Evolutionary conservation across 2,113 vertebrate species (phyloP), one percentile per base, ranked within the genome.

Genomic region (Struthio camelus): DNA sequence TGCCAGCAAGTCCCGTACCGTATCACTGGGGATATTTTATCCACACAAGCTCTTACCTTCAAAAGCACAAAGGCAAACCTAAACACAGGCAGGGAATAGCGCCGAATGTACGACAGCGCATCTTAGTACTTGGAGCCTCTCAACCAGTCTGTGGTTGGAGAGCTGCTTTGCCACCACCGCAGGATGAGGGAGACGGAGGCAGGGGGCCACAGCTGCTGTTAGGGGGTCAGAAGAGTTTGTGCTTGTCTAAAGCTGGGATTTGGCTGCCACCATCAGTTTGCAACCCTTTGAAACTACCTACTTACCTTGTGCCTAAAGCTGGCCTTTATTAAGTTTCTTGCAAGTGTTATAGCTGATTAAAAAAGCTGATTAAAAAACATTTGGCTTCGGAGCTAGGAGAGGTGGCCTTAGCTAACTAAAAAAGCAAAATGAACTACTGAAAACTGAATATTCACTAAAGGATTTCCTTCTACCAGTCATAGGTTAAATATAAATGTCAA

Each of bases 401-500:
- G 24, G 23, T 36, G 28, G 36, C 24, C 54, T 64, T 70, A 50
- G 34, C 50, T 30, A 25, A 80, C n/a, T 62, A 25, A 72, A 51
- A 50, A 46, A 27, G 8, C 48, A 84, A 77, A 96, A 81, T 76
- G 38, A 93, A 58, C 88, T 79, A 3, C 62, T 76, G 50, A 61
- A 65, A 95, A 67, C 67, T 53, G 32, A 66, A 77, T 65, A 91
- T 64, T 54, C 34, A 42, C 36, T 79, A 81, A 85, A 64, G 10
- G 79, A 46, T 85, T 86, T 84, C 50, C 46, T 91, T 67, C 15
- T 11, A 66, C 64, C 75, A 46, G 78, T 58, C 81, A 86, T 4
- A 87, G 87, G 85, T 92, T 95, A 96, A 95, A 91, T 32, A 94
- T 58, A 95, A 92, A 87, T 54, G 87, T 86, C 87, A 97, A 96